Evolutionary conservation across 2,888 invertebrate genomes (phyloP).

Genomic region (Aphrophora alni): DNA sequence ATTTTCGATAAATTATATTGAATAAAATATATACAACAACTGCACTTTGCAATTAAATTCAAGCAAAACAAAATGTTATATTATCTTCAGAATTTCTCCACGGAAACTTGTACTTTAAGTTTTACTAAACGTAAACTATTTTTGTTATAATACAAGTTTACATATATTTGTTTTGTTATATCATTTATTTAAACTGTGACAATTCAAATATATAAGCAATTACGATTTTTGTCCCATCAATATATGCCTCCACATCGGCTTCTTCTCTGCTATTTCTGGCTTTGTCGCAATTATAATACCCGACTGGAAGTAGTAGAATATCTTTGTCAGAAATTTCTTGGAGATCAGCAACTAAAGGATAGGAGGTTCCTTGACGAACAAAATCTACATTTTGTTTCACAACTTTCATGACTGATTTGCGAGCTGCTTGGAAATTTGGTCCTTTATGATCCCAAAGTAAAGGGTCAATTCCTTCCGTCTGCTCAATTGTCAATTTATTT

Average conservation of each 20-base stretch:
- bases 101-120: no score
- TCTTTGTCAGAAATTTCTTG: slow-evolving; percentile 23
- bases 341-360: slow-evolving; percentile 16
- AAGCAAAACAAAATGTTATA: no score
- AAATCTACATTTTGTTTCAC: slow-evolving; percentile 25
- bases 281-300: slow-evolving; percentile 7
- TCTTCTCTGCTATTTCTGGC: slow-evolving; percentile 7
- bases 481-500: slow-evolving; percentile 27
- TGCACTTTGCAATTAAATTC: no score
- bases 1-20: no score
- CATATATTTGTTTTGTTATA: no score
- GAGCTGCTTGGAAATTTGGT: slow-evolving; percentile 21
- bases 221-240: slow-evolving; percentile 25
- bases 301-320: slow-evolving; percentile 25
- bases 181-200: neutral
- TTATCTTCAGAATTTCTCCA: no score
- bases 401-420: slow-evolving; percentile 12
- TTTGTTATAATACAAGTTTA: no score
- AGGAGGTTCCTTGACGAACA: slow-evolving; percentile 19
- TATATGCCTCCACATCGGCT: slow-evolving; percentile 21
- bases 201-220: slow-evolving; percentile 18
- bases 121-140: no score
- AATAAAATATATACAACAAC: no score
- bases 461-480: slow-evolving; percentile 15
- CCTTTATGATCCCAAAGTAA: slow-evolving; percentile 22